Percentiles rank a stretch among this genome's conserved stretches.
Evolutionary conservation across 2,113 vertebrate species (phyloP).

Genomic region (Tyto alba): DNA sequence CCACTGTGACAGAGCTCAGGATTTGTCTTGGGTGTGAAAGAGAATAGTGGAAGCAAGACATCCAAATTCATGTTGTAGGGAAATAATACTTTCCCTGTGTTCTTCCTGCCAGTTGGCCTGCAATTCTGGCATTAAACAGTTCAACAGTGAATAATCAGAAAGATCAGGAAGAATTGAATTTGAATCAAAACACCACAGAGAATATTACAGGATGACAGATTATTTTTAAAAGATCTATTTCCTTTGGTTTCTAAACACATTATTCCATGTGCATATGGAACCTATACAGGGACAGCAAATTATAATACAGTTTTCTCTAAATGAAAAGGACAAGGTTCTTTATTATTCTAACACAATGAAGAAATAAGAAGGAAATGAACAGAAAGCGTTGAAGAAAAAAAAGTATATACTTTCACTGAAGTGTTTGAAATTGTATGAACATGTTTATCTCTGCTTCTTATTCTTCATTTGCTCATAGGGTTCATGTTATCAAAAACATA

Average conservation of each 20-base stretch:
- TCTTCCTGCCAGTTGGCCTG: conserved; percentile 52
- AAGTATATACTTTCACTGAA: not conserved
- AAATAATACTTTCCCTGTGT: conserved; percentile 64
- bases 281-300: not conserved
- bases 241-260: conserved; percentile 20
- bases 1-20: conserved; percentile 61
- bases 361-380: not conserved
- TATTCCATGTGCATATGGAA: not conserved
- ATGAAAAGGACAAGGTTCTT: not conserved
- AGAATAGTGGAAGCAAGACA: conserved; percentile 66
- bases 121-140: conserved; percentile 64
- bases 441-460: not conserved
- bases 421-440: not conserved
- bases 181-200: not conserved
- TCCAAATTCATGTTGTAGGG: conserved; percentile 61
- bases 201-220: not conserved
- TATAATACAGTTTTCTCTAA: not conserved
- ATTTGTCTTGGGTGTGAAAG: conserved; percentile 69
- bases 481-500: not conserved
- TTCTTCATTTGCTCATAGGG: not conserved
- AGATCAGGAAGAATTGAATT: conserved; percentile 40
- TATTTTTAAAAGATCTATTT: conserved; percentile 20
- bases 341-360: not conserved
- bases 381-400: not conserved
- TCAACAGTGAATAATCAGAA: conserved; percentile 63